phyloP scores from a whole-genome alignment of 2,113 vertebrate genomes.

The Prunella fulvescens region DNA sequence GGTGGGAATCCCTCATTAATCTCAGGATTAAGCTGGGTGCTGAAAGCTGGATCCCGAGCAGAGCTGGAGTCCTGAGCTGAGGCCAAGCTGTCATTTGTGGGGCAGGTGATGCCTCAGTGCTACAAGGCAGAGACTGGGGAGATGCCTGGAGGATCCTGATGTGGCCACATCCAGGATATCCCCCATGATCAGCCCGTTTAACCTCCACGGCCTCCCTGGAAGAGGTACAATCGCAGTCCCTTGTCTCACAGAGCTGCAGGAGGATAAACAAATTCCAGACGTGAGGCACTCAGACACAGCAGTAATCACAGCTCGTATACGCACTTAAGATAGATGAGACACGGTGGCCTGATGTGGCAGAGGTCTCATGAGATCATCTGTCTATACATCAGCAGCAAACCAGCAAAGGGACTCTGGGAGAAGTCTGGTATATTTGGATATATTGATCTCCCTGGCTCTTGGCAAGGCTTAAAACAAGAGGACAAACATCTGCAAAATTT shows the following conservation, averaged over 20 bases:
- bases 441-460: conserved; percentile 26
- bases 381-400: conserved; percentile 56
- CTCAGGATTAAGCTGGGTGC: conserved; percentile 5
- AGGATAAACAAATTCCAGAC: conserved; percentile 11
- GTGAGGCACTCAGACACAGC: background rate
- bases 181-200: background rate
- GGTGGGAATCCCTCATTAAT: background rate
- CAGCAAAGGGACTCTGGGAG: conserved; percentile 35
- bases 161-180: background rate
- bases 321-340: conserved; percentile 56
- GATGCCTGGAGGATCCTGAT: background rate
- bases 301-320: conserved; percentile 9
- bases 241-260: background rate
- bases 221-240: background rate
- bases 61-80: background rate
- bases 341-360: background rate
- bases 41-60: accelerated
- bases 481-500: background rate
- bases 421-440: background rate
- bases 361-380: conserved; percentile 59
- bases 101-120: background rate
- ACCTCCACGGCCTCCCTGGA: background rate
- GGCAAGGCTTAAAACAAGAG: background rate
- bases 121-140: background rate
- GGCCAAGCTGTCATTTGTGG: background rate